Conservation (phyloP, 2,888 invertebrate species). For the Quadroppia sp. region DNA sequence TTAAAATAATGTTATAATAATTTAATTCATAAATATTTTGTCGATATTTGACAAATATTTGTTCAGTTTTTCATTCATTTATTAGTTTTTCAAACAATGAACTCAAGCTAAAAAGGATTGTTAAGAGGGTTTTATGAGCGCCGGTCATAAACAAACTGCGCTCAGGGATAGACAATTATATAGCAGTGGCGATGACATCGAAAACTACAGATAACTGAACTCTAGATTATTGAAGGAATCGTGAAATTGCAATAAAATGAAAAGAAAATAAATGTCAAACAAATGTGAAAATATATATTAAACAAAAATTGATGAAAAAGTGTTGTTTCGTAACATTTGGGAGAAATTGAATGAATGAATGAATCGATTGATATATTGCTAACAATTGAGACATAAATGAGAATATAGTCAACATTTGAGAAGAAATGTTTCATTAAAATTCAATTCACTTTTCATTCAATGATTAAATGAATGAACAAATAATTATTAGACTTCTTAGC, state of each 20-base stretch:
- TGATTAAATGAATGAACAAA: no score
- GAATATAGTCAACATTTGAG: not conserved
- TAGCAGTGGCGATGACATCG: not conserved
- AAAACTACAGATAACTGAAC: constrained; percentile 16
- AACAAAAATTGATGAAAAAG: not conserved
- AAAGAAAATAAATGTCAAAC: not conserved
- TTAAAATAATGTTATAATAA: not conserved
- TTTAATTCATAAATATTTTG: no score
- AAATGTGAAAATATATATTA: not conserved
- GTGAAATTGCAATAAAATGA: not conserved
- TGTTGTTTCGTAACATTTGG: not conserved
- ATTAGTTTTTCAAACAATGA: not conserved
- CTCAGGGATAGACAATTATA: not conserved
- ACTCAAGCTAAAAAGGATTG: not conserved
- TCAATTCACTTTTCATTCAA: no score
- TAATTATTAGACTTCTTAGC: no score
- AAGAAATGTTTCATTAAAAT: no score
- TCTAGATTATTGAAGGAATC: not conserved
- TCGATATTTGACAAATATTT: not conserved
- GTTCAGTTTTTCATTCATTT: not conserved
- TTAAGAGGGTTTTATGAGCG: not conserved
- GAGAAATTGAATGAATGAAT: not conserved
- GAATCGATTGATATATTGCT: not conserved
- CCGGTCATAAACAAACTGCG: not conserved
- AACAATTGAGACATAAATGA: not conserved